Conservation (phyloP, 1,140 invertebrate species). For the Atta colombica region DNA sequence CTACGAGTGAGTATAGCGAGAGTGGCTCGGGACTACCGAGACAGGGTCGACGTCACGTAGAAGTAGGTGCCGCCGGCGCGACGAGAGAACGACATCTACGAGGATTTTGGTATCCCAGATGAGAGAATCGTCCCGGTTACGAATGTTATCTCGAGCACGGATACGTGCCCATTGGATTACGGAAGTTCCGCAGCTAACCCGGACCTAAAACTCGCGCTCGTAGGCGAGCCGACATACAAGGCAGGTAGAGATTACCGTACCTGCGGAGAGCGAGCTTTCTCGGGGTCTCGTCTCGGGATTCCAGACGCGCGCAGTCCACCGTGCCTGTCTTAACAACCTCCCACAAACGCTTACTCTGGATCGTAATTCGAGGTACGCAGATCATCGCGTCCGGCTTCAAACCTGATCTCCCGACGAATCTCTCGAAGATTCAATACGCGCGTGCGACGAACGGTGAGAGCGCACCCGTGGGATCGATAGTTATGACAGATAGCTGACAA, state of each 20-base stretch:
- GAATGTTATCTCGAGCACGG: constrained; percentile 77
- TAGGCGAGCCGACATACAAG: constrained; percentile 3
- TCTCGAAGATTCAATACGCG: constrained; percentile 60
- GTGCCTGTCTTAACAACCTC: constrained; percentile 71
- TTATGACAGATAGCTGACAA: constrained; percentile 62
- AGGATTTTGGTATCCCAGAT: constrained; percentile 45
- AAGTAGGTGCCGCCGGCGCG: constrained; percentile 39
- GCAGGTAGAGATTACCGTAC: constrained; percentile 50
- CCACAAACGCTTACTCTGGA: constrained; percentile 56
- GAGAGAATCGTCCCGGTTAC: constrained; percentile 69
- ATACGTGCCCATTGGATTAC: constrained; percentile 83
- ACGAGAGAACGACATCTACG: constrained; percentile 50
- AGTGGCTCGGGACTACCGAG: constrained; percentile 48
- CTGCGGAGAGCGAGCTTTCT: constrained; percentile 12
- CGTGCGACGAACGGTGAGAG: constrained; percentile 21
- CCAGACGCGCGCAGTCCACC: constrained; percentile 67
- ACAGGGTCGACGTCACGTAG: constrained; percentile 71
- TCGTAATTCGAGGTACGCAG: constrained; percentile 79
- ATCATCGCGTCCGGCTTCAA: constrained; percentile 38
- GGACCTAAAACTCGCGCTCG: constrained; percentile 75
- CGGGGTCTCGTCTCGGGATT: constrained; percentile 71
- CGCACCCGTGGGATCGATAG: constrained; percentile 50
- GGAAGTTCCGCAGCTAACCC: constrained; percentile 83
- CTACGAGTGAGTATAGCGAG: constrained; percentile 26
- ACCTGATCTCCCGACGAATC: constrained; percentile 34